Percentiles rank a stretch among this genome's conserved stretches.
These are phyloP conservation scores for Escarpia spicata DNA, from an alignment of 2,888 invertebrate genomes.

Conservation along the genomic window DNA sequence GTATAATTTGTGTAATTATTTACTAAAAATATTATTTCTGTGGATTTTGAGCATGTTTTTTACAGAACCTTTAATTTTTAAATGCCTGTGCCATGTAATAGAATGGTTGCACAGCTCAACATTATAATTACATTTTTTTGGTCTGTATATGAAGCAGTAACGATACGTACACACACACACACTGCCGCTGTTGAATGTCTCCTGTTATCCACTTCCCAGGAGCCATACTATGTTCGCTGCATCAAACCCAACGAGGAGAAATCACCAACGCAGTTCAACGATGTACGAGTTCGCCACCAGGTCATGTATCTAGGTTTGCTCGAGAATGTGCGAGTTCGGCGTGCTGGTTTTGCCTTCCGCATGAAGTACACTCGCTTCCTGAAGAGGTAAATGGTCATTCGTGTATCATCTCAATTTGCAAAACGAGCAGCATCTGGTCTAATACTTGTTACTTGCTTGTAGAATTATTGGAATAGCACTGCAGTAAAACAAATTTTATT, in stretches of 20 bases:
- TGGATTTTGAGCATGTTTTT: neutral
- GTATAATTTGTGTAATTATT: neutral
- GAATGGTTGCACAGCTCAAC: too few relatives aligned
- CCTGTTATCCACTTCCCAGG: slow-evolving; percentile 64
- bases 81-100: too few relatives aligned
- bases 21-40: neutral
- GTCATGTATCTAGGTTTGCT: slow-evolving; percentile 85
- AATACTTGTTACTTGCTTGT: neutral
- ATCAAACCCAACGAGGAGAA: slow-evolving; percentile 97
- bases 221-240: slow-evolving; percentile 96
- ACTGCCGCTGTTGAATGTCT: neutral
- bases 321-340: slow-evolving; percentile 93
- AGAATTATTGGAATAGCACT: neutral
- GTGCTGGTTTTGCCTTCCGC: slow-evolving; percentile 97
- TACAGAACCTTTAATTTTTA: neutral
- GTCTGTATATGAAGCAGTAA: too few relatives aligned
- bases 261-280: slow-evolving; percentile 85
- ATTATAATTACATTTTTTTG: too few relatives aligned
- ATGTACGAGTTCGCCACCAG: slow-evolving; percentile 75
- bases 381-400: slow-evolving; percentile 71
- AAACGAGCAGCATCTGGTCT: neutral
- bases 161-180: too few relatives aligned
- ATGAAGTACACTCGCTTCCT: slow-evolving; percentile 93
- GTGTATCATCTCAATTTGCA: neutral
- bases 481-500: neutral